These are phyloP conservation scores for Oligia latruncula DNA, from an alignment of 2,888 invertebrate species.

Conservation along the genomic window DNA sequence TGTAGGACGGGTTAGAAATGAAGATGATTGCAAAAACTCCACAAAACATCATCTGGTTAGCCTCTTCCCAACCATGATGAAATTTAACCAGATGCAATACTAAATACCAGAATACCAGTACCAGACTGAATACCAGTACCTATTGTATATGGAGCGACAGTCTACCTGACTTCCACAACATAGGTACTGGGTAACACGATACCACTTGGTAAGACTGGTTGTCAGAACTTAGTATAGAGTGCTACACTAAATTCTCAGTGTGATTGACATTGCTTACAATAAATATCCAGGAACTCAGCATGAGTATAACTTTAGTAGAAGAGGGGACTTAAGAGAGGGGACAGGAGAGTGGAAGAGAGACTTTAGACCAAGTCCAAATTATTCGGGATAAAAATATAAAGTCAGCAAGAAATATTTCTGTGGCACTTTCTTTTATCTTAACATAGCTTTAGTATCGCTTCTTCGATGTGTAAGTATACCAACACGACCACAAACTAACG, in stretches of 20 bases:
- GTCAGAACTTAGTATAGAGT: neutral
- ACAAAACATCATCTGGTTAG: neutral
- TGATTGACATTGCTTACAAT: neutral
- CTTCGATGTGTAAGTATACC: slow-evolving; percentile 8
- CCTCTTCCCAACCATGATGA: neutral
- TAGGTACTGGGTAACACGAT: neutral
- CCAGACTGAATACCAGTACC: neutral
- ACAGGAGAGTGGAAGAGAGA: no score
- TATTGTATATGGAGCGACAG: neutral
- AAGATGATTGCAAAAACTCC: neutral
- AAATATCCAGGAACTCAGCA: neutral
- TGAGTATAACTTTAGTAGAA: neutral
- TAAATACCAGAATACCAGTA: no score
- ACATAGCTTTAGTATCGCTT: slow-evolving; percentile 41
- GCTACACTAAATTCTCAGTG: neutral
- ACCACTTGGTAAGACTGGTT: neutral
- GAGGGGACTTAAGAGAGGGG: neutral
- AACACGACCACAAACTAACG: slow-evolving; percentile 72
- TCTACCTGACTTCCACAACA: neutral
- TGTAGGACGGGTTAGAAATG: neutral
- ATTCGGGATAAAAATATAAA: neutral
- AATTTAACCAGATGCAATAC: neutral
- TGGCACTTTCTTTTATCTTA: neutral
- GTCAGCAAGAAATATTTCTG: neutral
- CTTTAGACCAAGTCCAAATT: no score